Evolutionary conservation across 2,113 vertebrate species (phyloP), one percentile per base, ranked within the genome.

Genomic region (Tragulus kanchil): DNA sequence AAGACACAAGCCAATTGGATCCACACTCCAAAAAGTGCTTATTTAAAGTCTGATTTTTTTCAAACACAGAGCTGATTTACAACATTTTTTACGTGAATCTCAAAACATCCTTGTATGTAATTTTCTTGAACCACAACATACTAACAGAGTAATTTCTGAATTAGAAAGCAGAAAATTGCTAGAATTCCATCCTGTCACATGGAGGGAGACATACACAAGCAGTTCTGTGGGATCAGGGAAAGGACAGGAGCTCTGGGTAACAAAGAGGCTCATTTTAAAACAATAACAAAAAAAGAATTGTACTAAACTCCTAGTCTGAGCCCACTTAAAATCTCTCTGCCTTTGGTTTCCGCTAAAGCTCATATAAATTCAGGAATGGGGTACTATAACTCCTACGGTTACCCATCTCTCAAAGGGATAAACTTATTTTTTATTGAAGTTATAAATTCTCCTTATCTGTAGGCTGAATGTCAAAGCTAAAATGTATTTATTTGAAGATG

Each of bases 111-210:
- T 95, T 84, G 86, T 94, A 87, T 93, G 93, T 96, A 96, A 98
- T 97, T 98, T 98, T 97, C 95, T 96, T 96, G 84, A 94, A 83
- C 96, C 96, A 98, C 97, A 97, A 97, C 96, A 96, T 84, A 97
- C 89, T 95, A 52, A 92, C 85, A 85, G 71, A 84, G 95, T 94
- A 95, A 98, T 89, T 97, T 97, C 94, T 95, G 92, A 97, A 98
- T 97, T 96, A 89, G 89, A 95, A 85, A 97, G 85, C 97, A 98
- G 97, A 98, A 96, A 96, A 97, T 96, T 97, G 95, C 94, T 98
- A 97, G 96, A 96, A 97, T 97, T 93, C 96, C 93, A 96, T 94
- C 94, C 96, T 96, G 93, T 97, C 86, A 93, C 85, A 61, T 82
- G 92, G n/a, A 96, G 13, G 42, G 84, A 87, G 62, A 95, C 95